phyloP scores from a whole-genome alignment of 2,888 invertebrate species.

The Leucophenga maculata region DNA sequence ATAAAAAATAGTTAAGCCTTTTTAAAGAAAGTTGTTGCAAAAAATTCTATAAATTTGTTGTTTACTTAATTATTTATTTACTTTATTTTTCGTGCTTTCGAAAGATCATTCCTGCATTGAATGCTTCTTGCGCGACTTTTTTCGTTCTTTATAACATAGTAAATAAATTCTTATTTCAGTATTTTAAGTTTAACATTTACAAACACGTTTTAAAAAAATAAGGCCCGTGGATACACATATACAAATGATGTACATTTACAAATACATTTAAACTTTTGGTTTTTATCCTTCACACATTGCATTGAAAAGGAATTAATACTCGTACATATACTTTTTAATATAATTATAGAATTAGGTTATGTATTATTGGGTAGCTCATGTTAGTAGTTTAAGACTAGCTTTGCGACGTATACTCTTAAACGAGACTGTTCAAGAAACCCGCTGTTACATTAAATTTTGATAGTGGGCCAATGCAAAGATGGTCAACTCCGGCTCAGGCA shows the following conservation, averaged over 20 bases:
- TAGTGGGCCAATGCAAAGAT: no score
- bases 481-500: no score
- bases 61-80: no score
- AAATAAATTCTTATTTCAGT: constrained; percentile 23
- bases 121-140: background rate
- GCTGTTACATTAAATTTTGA: no score
- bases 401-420: no score
- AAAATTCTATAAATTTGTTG: constrained; percentile 17
- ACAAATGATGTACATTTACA: constrained; percentile 41
- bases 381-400: no score
- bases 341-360: no score
- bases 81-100: constrained; percentile 21
- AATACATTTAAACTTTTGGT: constrained; percentile 34
- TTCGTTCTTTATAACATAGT: constrained; percentile 20
- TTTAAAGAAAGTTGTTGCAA: constrained; percentile 3
- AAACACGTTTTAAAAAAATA: constrained; percentile 57
- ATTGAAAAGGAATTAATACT: no score
- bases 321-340: no score
- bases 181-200: constrained; percentile 32
- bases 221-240: constrained; percentile 71
- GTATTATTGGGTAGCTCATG: no score
- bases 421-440: no score
- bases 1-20: background rate
- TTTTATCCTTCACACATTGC: constrained; percentile 23
- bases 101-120: no score